Conservation (phyloP, 2,888 invertebrate genomes). For the Cheilosia scutellata region DNA sequence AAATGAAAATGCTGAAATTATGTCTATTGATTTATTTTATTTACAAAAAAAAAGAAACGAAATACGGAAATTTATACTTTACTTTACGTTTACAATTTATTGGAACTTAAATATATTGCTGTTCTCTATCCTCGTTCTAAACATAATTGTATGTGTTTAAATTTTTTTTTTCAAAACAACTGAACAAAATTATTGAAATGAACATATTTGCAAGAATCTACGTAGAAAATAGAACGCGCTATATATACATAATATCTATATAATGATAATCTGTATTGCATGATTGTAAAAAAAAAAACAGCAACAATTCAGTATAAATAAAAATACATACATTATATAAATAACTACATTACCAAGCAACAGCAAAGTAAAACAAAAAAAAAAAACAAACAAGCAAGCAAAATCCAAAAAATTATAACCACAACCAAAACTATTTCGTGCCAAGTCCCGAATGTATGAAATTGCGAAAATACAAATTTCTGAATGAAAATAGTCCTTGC, state of each 20-base stretch:
- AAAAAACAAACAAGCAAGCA: conserved; percentile 66
- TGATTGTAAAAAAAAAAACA: conserved; percentile 55
- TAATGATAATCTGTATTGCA: conserved; percentile 63
- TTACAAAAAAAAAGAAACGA: conserved; percentile 17
- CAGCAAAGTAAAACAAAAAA: conserved; percentile 35
- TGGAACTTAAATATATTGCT: conserved; percentile 55
- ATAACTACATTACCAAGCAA: conserved; percentile 57
- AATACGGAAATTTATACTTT: conserved; percentile 38
- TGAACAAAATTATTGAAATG: conserved; percentile 43
- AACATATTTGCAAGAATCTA: conserved; percentile 67
- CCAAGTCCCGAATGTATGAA: conserved; percentile 70
- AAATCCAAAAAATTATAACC: conserved; percentile 30
- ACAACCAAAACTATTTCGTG: conserved; percentile 38
- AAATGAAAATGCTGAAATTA: conserved; percentile 32
- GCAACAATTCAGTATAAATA: conserved; percentile 48
- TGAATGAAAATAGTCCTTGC: conserved; percentile 75
- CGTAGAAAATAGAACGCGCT: conserved; percentile 69
- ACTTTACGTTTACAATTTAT: conserved; percentile 46
- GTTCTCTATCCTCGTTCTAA: conserved; percentile 76
- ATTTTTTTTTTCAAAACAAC: conserved; percentile 29
- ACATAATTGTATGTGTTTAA: conserved; percentile 63
- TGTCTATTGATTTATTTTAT: conserved; percentile 4
- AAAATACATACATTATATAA: conserved; percentile 40
- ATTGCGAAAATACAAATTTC: conserved; percentile 59
- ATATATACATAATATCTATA: conserved; percentile 38